A percentile compares a stretch with the other conserved stretches of the same genome.
phyloP scores from a whole-genome alignment of 2,797 vertebrate genomes.

The Cuniculus paca region DNA sequence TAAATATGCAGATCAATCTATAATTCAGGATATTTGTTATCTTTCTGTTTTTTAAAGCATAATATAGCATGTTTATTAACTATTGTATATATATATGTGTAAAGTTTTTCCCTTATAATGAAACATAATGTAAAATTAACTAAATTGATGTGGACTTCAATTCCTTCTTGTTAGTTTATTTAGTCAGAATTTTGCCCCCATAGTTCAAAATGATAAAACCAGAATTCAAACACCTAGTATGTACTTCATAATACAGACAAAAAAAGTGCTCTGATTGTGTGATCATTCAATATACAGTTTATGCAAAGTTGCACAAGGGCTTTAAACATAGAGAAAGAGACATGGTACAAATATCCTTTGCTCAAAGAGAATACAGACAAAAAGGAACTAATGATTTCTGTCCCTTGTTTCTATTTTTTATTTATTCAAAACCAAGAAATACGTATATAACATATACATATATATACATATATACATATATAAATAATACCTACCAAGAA shows the following conservation, averaged over 20 bases:
- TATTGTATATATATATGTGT: background rate
- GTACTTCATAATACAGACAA: background rate
- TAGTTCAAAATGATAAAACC: background rate
- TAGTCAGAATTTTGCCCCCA: background rate
- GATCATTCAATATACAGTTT: background rate
- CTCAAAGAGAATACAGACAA: background rate
- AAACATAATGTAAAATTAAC: background rate
- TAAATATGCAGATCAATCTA: background rate
- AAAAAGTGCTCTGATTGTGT: background rate
- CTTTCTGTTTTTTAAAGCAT: background rate
- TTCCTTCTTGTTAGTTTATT: background rate
- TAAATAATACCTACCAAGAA: background rate
- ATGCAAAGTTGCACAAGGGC: background rate
- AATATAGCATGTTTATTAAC: background rate
- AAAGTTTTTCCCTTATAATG: background rate
- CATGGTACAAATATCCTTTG: background rate
- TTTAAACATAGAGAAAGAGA: background rate
- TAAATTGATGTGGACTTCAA: background rate
- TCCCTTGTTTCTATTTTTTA: background rate
- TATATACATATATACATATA: background rate
- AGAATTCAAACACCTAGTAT: background rate
- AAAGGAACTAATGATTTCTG: background rate
- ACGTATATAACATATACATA: no score
- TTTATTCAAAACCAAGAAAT: background rate
- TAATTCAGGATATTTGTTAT: background rate